phyloP scores from a whole-genome alignment of 2,113 vertebrate species.

The Corydoras sp. region DNA sequence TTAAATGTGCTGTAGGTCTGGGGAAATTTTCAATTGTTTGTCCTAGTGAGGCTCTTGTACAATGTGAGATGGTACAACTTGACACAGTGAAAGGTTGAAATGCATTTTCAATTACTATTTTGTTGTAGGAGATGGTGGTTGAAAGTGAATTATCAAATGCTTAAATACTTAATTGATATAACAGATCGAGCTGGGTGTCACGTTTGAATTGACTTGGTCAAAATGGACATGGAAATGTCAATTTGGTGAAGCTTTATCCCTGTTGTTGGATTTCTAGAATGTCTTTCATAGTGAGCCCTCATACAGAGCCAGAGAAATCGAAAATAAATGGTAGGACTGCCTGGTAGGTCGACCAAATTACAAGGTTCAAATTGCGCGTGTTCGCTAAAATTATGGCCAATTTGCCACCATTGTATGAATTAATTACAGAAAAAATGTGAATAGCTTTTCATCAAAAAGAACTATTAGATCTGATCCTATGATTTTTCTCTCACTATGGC shows the following conservation, averaged over 20 bases:
- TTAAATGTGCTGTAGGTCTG: too few relatives aligned
- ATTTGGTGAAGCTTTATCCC: conserved; percentile 19
- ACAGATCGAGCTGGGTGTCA: conserved; percentile 37
- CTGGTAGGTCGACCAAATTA: conserved; percentile 35
- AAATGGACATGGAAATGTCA: not conserved
- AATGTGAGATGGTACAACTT: too few relatives aligned
- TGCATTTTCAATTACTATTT: too few relatives aligned
- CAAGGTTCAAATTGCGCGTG: conserved; percentile 33
- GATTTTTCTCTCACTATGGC: conserved; percentile 7
- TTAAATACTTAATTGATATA: too few relatives aligned
- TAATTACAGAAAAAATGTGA: conserved; percentile 45
- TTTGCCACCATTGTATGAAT: conserved; percentile 39
- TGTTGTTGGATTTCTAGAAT: conserved; percentile 44
- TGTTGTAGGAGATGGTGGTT: too few relatives aligned
- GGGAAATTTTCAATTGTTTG: too few relatives aligned
- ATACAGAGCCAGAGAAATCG: conserved; percentile 28
- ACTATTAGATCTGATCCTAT: conserved; percentile 36
- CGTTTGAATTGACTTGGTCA: conserved; percentile 14
- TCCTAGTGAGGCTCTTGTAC: too few relatives aligned
- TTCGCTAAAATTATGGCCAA: conserved; percentile 42
- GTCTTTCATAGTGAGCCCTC: conserved; percentile 44
- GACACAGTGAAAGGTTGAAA: too few relatives aligned
- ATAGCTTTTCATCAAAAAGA: conserved; percentile 40
- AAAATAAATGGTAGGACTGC: conserved; percentile 36
- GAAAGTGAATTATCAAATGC: too few relatives aligned